Conservation (phyloP, 2,113 vertebrate species). For the Hyaena hyaena region DNA sequence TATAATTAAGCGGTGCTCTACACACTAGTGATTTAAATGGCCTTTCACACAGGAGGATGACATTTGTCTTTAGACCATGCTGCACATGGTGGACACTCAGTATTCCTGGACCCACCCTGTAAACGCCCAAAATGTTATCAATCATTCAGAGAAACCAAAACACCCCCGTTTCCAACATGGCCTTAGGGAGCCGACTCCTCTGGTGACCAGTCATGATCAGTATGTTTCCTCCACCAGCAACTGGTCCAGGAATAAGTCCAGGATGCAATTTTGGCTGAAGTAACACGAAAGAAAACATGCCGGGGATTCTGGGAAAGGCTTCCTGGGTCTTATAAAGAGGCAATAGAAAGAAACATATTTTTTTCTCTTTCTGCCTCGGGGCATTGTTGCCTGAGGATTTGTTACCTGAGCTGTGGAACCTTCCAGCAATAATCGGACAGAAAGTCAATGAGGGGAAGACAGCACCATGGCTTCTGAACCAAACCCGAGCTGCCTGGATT, state of each 20-base stretch:
- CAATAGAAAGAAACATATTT: accelerated
- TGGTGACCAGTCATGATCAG: accelerated
- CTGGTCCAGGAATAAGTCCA: background rate
- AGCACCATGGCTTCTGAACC: accelerated
- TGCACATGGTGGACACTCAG: background rate
- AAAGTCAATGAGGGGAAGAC: accelerated
- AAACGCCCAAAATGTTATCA: background rate
- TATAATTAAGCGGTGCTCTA: background rate
- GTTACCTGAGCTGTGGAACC: background rate
- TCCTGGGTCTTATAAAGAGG: background rate
- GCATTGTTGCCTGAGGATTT: background rate
- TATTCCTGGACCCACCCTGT: background rate
- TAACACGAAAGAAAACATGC: accelerated
- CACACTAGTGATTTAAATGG: background rate
- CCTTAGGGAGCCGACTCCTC: background rate
- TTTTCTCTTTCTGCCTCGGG: background rate
- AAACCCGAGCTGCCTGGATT: background rate
- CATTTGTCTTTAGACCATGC: background rate
- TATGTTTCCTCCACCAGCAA: background rate
- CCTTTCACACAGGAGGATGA: accelerated
- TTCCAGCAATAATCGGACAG: background rate
- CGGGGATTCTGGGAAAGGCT: background rate
- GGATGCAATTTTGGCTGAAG: background rate
- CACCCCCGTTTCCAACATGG: background rate
- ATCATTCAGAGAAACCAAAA: background rate